phyloP scores from a whole-genome alignment of 2,113 vertebrate genomes.

The Eulemur macaco region DNA sequence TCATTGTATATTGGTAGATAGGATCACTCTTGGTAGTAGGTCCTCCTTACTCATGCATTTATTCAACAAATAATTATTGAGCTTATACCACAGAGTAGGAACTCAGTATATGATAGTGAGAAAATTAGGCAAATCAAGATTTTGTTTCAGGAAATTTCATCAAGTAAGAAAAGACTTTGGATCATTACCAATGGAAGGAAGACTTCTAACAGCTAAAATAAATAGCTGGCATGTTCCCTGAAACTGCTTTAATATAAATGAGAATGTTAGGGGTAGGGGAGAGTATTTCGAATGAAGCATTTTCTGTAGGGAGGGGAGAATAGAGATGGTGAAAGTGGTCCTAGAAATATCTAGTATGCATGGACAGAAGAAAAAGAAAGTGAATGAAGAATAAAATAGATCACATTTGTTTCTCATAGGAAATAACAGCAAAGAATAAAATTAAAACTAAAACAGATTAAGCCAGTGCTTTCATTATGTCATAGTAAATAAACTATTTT shows the following conservation, averaged over 20 bases:
- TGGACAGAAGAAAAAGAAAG: neutral
- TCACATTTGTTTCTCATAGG: neutral
- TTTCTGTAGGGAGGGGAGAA: neutral
- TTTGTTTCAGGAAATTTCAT: neutral
- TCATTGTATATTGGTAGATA: neutral
- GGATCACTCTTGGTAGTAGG: neutral
- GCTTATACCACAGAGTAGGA: neutral
- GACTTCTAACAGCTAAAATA: neutral
- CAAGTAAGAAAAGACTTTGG: neutral
- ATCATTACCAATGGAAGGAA: neutral
- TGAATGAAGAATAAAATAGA: neutral
- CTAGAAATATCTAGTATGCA: neutral
- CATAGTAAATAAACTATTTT: neutral
- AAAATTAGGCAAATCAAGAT: neutral
- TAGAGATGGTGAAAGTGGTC: neutral
- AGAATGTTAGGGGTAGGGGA: neutral
- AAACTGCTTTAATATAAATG: neutral
- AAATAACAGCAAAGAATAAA: neutral
- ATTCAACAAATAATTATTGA: neutral
- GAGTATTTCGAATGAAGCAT: neutral
- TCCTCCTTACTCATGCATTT: neutral
- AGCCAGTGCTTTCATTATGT: neutral
- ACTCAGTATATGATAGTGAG: neutral
- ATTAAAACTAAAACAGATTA: neutral
- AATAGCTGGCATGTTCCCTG: neutral